These are phyloP conservation scores for Phallusia fumigata DNA, from an alignment of 23 tunicate species.

Conservation along the genomic window DNA sequence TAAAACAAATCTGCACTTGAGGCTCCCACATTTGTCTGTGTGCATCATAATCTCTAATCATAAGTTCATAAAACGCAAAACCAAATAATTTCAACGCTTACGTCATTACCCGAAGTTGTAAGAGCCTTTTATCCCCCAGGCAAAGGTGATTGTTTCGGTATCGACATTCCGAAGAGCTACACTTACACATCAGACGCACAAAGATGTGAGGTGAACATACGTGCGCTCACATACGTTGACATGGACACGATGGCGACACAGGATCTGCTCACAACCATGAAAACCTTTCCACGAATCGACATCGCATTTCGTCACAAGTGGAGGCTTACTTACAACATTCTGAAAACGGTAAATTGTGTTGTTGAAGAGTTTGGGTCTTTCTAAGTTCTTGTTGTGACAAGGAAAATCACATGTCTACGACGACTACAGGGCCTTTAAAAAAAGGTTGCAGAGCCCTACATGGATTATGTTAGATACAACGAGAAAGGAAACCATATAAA, in stretches of 20 bases:
- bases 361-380: background rate
- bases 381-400: too few relatives aligned
- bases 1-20: too few relatives aligned
- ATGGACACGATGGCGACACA: conserved; percentile 33
- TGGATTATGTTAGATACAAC: too few relatives aligned
- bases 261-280: conserved; percentile 40
- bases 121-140: background rate
- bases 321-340: conserved; percentile 40
- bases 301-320: conserved; percentile 22
- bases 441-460: too few relatives aligned
- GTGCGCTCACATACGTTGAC: conserved; percentile 56
- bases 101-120: too few relatives aligned
- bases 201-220: conserved; percentile 36
- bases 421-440: too few relatives aligned
- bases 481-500: too few relatives aligned
- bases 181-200: background rate
- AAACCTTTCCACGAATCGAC: conserved; percentile 40
- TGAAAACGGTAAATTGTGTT: conserved; percentile 27
- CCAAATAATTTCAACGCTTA: too few relatives aligned
- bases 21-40: too few relatives aligned
- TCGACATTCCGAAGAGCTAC: conserved; percentile 10
- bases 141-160: conserved; percentile 30
- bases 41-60: too few relatives aligned
- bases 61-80: too few relatives aligned
- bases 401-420: too few relatives aligned